These are phyloP conservation scores for Apostichopus californicus DNA, from an alignment of 35 echinoderm and acorn worm genomes.

Conservation along the genomic window DNA sequence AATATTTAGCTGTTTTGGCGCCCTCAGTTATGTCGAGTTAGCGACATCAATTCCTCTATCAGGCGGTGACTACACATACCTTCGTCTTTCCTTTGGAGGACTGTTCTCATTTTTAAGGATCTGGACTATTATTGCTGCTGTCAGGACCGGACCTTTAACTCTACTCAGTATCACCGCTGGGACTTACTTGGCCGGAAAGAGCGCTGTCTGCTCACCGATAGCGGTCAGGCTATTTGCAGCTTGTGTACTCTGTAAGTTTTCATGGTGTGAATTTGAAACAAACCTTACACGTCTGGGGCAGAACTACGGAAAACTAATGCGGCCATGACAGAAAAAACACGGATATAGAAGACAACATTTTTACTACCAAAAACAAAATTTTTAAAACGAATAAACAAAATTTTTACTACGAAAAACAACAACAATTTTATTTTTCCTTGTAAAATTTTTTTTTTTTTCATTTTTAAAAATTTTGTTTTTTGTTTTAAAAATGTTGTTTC, in stretches of 20 bases:
- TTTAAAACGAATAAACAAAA: too few species aligned
- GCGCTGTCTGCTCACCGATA: constrained; percentile 23
- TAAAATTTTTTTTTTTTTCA: too few species aligned
- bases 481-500: too few species aligned
- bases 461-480: too few species aligned
- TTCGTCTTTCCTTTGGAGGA: constrained; percentile 52
- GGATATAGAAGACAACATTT: too few species aligned
- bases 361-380: too few species aligned
- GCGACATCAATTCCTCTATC: constrained; percentile 58
- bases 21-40: constrained; percentile 56
- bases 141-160: constrained; percentile 35
- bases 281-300: too few species aligned
- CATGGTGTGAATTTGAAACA: too few species aligned
- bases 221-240: constrained; percentile 41
- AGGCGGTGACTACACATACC: constrained; percentile 55
- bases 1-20: constrained; percentile 58
- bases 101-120: constrained; percentile 51
- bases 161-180: constrained; percentile 43
- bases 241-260: constrained; percentile 54
- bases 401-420: too few species aligned
- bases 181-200: constrained; percentile 39
- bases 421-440: too few species aligned
- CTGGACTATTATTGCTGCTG: constrained; percentile 58
- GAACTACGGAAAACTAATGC: too few species aligned
- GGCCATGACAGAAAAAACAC: too few species aligned